Base-by-base conservation (phyloP, 2,797 vertebrate genomes). In the Neosilurus mollespiculum region DNA sequence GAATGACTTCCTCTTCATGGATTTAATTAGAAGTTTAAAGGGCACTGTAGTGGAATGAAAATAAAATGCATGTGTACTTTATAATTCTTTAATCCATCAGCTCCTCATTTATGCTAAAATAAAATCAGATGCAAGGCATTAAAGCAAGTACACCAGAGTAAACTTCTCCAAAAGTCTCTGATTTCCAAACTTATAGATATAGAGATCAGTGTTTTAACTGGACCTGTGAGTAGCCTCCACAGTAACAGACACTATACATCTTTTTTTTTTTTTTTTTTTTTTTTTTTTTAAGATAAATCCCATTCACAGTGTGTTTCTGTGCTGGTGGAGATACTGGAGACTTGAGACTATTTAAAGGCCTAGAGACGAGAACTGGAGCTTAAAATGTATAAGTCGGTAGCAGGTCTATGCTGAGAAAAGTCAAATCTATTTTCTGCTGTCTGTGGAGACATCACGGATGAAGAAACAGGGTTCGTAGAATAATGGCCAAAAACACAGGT, bases 381-480 rank as follows among this genome's bases (percentile, higher is more conserved):
- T 51, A 53, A 72, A 80, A 82, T 85, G 78, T 82, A 82, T 34
- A 62, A 82, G 84, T 85, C 58, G 64, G 81, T 79, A 78, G 80
- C 75, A 83, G 67, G 58, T 58, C 22, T 15, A 20, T 4, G 11
- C 78, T 75, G 43, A 78, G 66, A 82, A 82, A 73, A 81, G 37
- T 80, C 77, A 80, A 3, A 30, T 71, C 84, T 85, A 88, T 86
- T 87, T 88, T 81, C 77, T 86, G 67, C 85, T 69, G 61, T 67
- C 66, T 78, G 84, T 70, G 30, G 87, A 88, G 89, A 91, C 91
- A 64, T 81, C 90, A 91, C 88, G 80, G 16, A 83, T 88, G 87
- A 90, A 90, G 24, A 34, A 75, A 26, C 26, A 22, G 26, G 72
- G 72, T 22, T 76, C 26, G n/a, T 53, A 16, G 11, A 8, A 71